Conservation (phyloP, 2,113 vertebrate genomes). For the Podiceps cristatus region DNA sequence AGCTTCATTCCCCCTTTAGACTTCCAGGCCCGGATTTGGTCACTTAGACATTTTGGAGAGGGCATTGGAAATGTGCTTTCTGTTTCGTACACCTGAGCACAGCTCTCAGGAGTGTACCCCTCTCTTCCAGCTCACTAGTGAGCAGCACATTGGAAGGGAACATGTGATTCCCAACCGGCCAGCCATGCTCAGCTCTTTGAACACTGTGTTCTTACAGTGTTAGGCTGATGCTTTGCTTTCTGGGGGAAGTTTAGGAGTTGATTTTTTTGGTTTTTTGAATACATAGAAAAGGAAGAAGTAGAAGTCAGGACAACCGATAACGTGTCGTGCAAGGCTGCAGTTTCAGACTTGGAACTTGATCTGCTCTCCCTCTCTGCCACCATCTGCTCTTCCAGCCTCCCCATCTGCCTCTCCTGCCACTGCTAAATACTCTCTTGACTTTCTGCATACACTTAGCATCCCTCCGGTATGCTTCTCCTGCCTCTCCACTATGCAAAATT, state of each 20-base stretch:
- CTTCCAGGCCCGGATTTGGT: neutral
- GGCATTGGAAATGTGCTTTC: neutral
- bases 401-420: conserved; percentile 31
- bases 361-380: neutral
- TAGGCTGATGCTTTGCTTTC: neutral
- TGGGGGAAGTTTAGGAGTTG: fast-evolving
- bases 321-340: neutral
- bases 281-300: neutral
- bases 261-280: neutral
- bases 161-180: fast-evolving
- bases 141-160: neutral
- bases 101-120: fast-evolving
- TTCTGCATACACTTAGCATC: neutral
- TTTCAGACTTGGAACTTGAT: neutral
- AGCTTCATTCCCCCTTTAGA: neutral
- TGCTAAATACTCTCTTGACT: neutral
- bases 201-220: fast-evolving
- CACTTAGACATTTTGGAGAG: neutral
- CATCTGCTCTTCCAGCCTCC: conserved; percentile 52
- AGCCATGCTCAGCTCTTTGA: neutral
- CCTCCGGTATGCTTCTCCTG: neutral
- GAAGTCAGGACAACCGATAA: neutral
- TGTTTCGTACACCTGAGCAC: neutral
- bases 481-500: neutral
- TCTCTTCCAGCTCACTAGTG: neutral